Conservation (phyloP, 2,888 invertebrate species). For the Zaprionus lineosus region DNA sequence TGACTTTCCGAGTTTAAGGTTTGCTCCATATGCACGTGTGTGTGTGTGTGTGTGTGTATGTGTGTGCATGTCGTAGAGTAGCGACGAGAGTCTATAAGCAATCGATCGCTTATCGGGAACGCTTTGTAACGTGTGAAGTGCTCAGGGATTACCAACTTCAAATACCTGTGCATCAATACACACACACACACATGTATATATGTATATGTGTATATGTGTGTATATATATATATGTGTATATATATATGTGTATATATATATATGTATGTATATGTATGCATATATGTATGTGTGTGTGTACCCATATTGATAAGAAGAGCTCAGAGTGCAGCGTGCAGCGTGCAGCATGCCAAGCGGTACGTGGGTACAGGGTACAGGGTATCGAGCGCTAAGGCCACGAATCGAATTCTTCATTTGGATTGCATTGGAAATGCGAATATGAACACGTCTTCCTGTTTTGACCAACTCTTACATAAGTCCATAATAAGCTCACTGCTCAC, state of each 20-base stretch:
- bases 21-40: constrained; percentile 3
- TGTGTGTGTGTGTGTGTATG: background rate
- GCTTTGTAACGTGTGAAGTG: background rate
- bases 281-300: background rate
- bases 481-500: constrained; percentile 20
- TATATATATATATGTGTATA: background rate
- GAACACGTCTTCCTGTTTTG: constrained; percentile 70
- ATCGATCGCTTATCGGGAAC: background rate
- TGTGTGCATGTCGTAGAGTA: background rate
- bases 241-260: background rate
- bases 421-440: constrained; percentile 54
- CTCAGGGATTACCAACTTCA: constrained; percentile 47
- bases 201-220: background rate
- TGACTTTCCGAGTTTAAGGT: constrained; percentile 46
- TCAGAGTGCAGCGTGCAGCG: too few relatives aligned
- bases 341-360: background rate
- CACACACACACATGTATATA: background rate
- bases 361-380: too few relatives aligned
- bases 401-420: constrained; percentile 28
- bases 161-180: constrained; percentile 19
- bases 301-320: background rate
- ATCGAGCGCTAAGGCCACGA: constrained; percentile 62
- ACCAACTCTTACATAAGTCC: constrained; percentile 47
- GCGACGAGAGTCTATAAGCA: background rate
- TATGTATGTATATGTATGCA: background rate